Percentiles rank a stretch among this genome's conserved stretches.
Conservation (phyloP, 1,140 invertebrate species). For the Pseudachorutes palmiensis region DNA sequence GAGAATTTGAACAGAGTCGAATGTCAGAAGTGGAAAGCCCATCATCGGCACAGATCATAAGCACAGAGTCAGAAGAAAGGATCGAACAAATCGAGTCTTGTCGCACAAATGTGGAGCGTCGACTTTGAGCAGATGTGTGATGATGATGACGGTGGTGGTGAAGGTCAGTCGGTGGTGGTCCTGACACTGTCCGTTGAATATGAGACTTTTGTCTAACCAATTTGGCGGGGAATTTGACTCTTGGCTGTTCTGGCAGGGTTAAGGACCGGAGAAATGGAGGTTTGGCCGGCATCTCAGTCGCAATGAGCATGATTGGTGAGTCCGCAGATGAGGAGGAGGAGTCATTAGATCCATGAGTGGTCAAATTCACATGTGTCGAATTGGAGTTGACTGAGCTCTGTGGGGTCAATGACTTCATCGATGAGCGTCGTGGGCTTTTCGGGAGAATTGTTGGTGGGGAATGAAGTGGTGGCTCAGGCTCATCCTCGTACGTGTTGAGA, state of each 20-base stretch:
- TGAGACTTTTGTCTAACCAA: slow-evolving; percentile 30
- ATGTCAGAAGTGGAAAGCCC: slow-evolving; percentile 21
- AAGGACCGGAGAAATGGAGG: slow-evolving; percentile 34
- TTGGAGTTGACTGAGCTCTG: slow-evolving; percentile 36
- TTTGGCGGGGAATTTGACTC: slow-evolving; percentile 36
- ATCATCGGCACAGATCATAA: slow-evolving; percentile 36
- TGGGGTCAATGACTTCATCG: slow-evolving; percentile 36
- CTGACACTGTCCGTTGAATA: slow-evolving; percentile 11
- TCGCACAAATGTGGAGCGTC: slow-evolving; percentile 26
- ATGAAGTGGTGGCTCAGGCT: neutral
- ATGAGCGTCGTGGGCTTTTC: slow-evolving; percentile 34
- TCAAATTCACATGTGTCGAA: slow-evolving; percentile 8
- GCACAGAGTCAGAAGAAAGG: slow-evolving; percentile 33
- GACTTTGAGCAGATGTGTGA: neutral
- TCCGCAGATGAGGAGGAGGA: slow-evolving; percentile 13
- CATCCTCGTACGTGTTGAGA: slow-evolving; percentile 1
- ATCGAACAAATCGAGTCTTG: slow-evolving; percentile 36
- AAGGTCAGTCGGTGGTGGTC: slow-evolving; percentile 3
- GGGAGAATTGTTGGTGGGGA: slow-evolving; percentile 18
- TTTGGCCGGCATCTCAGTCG: slow-evolving; percentile 11
- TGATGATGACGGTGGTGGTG: neutral
- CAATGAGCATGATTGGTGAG: slow-evolving; percentile 18
- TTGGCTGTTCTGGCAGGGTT: slow-evolving; percentile 33
- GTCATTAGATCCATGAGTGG: neutral
- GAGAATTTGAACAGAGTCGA: neutral